Base-by-base conservation (phyloP, 2,888 invertebrate species). In the Catocala fraxini region DNA sequence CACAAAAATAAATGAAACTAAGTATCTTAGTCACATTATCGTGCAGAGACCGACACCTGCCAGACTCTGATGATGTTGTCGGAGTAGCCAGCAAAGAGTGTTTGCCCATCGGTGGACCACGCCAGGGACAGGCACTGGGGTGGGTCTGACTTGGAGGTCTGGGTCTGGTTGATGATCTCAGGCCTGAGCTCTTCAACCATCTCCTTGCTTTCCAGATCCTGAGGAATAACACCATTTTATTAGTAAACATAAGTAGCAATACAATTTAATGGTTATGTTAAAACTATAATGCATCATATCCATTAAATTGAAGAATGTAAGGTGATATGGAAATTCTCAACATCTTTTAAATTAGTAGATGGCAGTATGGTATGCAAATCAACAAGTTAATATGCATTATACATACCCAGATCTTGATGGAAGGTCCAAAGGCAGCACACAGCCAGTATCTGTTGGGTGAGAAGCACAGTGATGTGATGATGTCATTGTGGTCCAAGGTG, bases 361-460 rank as follows among this genome's bases (percentile, higher is more conserved):
- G 25, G 4, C 25, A 25, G 25, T 25, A 25, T 4, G 4, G 3
- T 25, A 25, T 25, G 4, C 25, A 25, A 25, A 25, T 25, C 25
- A 25, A 25, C 25, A 25, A 25, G 3, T 25, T 25, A 25, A 48
- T 48, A 10, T 47, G n/a, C 43, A 12, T 34, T 5, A 53, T 51
- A 85, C 94, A 85, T 95, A 97, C 97, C 99, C 99, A 99, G 89
- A 99, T 99, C 95, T 99, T 99, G 90, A 99, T 99, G 80, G 97
- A 97, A 71, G 99, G 98, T 81, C 99, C 99, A 84, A 98, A 99
- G 25, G 99, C 99, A 86, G 99, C 99, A 92, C 99, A 99, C 73
- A 99, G 96, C 99, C 99, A 99, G 89, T 99, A 99, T 87, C 99
- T 97, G 95, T 99, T 99, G 70, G 99, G 99, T 71, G 99, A 99